Conservation (phyloP, 2,888 invertebrate species). For the Opisthograptis luteolata region DNA sequence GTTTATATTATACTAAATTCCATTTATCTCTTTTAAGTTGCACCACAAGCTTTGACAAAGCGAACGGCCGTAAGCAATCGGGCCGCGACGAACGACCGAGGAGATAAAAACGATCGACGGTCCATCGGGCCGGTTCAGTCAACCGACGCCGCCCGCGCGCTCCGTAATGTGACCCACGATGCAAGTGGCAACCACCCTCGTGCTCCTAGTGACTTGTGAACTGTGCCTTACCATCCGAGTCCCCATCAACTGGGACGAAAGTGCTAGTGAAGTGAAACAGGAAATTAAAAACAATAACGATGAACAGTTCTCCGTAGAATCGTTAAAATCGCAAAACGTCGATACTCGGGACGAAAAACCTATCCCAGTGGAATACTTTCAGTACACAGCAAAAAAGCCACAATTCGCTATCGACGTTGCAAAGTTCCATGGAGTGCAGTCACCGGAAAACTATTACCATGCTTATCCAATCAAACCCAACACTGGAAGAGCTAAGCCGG, state of each 20-base stretch:
- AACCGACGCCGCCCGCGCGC: constrained; percentile 61
- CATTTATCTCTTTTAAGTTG: constrained; percentile 44
- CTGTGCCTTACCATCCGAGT: constrained; percentile 69
- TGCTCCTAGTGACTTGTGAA: constrained; percentile 63
- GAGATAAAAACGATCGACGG: constrained; percentile 76
- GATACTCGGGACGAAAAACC: constrained; percentile 35
- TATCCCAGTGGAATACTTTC: constrained; percentile 66
- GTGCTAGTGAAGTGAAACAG: constrained; percentile 65
- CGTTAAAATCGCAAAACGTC: constrained; percentile 36
- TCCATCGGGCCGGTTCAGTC: constrained; percentile 73
- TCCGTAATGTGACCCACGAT: constrained; percentile 75
- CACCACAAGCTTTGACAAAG: constrained; percentile 56
- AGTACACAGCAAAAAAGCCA: constrained; percentile 72
- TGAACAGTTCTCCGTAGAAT: constrained; percentile 48
- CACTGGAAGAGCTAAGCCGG: constrained; percentile 55
- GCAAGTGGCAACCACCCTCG: constrained; percentile 58
- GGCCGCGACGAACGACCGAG: constrained; percentile 76
- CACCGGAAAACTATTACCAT: constrained; percentile 65
- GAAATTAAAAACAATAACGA: constrained; percentile 34
- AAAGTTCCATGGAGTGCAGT: constrained; percentile 66
- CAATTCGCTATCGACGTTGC: constrained; percentile 71
- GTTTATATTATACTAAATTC: background rate
- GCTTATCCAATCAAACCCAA: constrained; percentile 64
- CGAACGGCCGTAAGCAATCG: constrained; percentile 72
- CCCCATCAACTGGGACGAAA: constrained; percentile 64